Conservation (phyloP, 1,140 invertebrate genomes). For the Lepeophtheirus salmonis region DNA sequence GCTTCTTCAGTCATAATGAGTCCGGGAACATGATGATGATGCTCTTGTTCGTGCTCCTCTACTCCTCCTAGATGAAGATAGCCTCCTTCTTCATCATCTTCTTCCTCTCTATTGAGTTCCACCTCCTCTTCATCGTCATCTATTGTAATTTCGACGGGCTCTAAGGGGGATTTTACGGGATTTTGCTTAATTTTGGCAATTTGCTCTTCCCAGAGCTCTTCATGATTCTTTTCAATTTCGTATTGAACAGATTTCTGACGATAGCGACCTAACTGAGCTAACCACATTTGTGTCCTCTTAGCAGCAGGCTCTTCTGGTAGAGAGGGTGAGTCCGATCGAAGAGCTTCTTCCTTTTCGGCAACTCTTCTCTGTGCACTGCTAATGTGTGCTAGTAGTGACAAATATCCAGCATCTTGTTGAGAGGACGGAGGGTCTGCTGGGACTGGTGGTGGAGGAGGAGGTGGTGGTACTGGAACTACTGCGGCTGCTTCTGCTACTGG, state of each 20-base stretch:
- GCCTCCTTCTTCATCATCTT: too few relatives aligned
- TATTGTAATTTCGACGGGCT: constrained; percentile 11
- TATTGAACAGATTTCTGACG: not conserved
- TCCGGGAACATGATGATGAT: not conserved
- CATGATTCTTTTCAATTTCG: constrained; percentile 11
- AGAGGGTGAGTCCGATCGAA: not conserved
- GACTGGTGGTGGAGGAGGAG: not conserved
- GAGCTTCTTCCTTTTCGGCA: not conserved
- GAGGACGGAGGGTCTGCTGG: not conserved
- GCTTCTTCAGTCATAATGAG: not conserved
- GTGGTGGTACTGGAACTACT: not conserved
- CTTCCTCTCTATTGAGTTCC: not conserved
- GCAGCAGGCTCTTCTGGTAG: constrained; percentile 15
- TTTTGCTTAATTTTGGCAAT: constrained; percentile 10
- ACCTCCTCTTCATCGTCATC: constrained; percentile 9
- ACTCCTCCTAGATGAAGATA: too few relatives aligned
- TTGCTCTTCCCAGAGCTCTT: constrained; percentile 17
- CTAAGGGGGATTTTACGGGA: constrained; percentile 6
- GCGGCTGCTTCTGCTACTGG: too few relatives aligned
- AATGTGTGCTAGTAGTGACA: not conserved
- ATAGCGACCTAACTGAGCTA: constrained; percentile 7
- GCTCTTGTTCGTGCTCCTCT: not conserved
- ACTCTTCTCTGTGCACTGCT: not conserved
- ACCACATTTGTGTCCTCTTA: constrained; percentile 16
- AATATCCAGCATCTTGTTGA: constrained; percentile 1